Base-by-base conservation (phyloP, 2,113 vertebrate genomes). In the Vulpes ferrilata region DNA sequence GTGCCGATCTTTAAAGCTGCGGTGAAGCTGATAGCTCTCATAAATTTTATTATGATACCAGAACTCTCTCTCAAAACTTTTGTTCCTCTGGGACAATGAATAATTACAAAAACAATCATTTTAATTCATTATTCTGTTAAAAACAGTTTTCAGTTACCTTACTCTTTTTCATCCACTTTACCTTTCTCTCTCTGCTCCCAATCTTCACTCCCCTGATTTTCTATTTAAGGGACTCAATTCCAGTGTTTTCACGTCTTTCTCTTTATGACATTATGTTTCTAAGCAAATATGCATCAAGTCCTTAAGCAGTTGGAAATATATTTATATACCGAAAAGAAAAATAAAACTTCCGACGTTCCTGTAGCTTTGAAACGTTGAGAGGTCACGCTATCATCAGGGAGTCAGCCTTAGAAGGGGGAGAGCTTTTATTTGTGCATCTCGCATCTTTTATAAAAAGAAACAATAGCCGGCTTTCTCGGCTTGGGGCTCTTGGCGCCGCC, bases 401-500 rank as follows among this genome's bases (percentile, higher is more conserved):
- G 51, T 65, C 74, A 86, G 76, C 64, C 62, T 94, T 59, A 74
- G 67, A 87, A 38, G 27, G 17, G 17, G 16, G 53, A 97, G 71
- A 96, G 94, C 51, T 97, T 67, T 97, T 67, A 79, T 93, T 84
- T 93, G 91, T 88, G 81, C 89, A 67, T 95, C n/a, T 73, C 67
- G 81, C 76, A 65, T 96, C 94, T 96, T 96, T 88, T 76, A 90
- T 11, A 69, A 57, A 94, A 69, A 87, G 83, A 98, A 95, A 98
- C 98, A 98, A 98, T 98, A 97, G 98, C 88, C 3, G 0, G 23
- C 53, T 71, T 23, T 79, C 48, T 73, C 0, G 19, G 90, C 94
- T 97, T 76, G 95, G 76, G 12, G 80, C 92, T 95, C 87, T 97
- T 98, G 96, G 93, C 98, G 99, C 99, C 99, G 98, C 99, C 99